Conservation (phyloP, 2,797 vertebrate genomes). For the Hafferia zeledoni region DNA sequence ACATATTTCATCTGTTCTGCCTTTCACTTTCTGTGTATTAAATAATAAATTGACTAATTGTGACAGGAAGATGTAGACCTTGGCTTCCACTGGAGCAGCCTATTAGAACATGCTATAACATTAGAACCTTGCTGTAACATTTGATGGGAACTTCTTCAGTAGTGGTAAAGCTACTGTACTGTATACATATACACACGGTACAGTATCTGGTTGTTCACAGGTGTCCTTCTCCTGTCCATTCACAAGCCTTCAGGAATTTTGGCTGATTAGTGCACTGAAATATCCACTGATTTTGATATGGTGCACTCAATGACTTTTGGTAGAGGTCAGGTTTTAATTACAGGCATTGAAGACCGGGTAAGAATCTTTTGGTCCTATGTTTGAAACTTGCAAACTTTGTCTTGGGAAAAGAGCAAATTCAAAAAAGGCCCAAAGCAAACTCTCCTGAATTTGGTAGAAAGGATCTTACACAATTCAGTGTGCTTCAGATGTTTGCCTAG, state of each 20-base stretch:
- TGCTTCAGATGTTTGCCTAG: conserved; percentile 42
- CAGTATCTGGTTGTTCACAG: neutral
- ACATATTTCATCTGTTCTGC: neutral
- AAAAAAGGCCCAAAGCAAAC: neutral
- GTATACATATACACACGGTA: neutral
- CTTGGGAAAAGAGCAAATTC: neutral
- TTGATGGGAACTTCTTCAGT: neutral
- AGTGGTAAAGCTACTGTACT: neutral
- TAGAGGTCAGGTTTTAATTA: neutral
- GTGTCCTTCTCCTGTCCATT: neutral
- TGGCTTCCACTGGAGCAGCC: neutral
- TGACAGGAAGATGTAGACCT: conserved; percentile 9
- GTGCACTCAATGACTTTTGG: neutral
- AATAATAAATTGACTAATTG: conserved; percentile 33
- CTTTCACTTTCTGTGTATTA: conserved; percentile 35
- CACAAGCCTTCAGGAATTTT: neutral
- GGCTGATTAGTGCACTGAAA: conserved; percentile 36
- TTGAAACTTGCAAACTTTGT: neutral
- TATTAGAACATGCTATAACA: neutral
- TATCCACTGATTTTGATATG: neutral
- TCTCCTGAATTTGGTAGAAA: neutral
- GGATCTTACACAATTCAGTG: conserved; percentile 13
- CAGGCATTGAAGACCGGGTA: neutral
- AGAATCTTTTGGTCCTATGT: conserved; percentile 16
- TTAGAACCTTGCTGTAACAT: neutral